Evolutionary conservation across 2,888 invertebrate genomes (phyloP).

Genomic region (Epinotia brunnichana): DNA sequence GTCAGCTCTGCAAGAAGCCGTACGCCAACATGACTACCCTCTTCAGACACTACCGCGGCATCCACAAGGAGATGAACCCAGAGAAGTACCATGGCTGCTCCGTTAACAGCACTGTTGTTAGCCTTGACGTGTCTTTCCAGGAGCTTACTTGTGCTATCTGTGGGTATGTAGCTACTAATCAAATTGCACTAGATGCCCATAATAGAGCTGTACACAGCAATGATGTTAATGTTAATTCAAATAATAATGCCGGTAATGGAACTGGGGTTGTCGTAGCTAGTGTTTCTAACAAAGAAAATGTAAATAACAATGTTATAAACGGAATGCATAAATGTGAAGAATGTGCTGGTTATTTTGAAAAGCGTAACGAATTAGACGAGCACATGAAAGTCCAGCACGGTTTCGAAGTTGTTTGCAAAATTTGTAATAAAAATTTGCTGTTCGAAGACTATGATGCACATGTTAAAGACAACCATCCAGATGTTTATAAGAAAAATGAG

Average conservation of each 20-base stretch:
- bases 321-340: conserved; percentile 26
- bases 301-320: background rate
- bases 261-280: no score
- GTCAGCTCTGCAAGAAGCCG: conserved; percentile 4
- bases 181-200: conserved; percentile 6
- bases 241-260: background rate
- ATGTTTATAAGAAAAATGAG: conserved; percentile 14
- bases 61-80: conserved; percentile 9
- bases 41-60: conserved; percentile 15
- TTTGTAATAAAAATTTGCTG: conserved; percentile 18
- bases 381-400: conserved; percentile 25
- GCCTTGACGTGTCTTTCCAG: no score
- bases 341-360: conserved; percentile 24
- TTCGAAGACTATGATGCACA: conserved; percentile 19
- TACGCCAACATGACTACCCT: conserved; percentile 21
- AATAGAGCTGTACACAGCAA: conserved; percentile 5
- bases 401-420: conserved; percentile 12
- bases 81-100: conserved; percentile 18
- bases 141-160: no score
- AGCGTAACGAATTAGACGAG: conserved; percentile 19
- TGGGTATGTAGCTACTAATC: conserved; percentile 7
- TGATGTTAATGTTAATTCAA: background rate
- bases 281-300: background rate
- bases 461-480: conserved; percentile 12
- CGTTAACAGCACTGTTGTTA: conserved; percentile 15